A percentile compares a stretch with the other conserved stretches of the same genome.
Conservation (phyloP, 2,888 invertebrate species). For the Erebia aethiops region DNA sequence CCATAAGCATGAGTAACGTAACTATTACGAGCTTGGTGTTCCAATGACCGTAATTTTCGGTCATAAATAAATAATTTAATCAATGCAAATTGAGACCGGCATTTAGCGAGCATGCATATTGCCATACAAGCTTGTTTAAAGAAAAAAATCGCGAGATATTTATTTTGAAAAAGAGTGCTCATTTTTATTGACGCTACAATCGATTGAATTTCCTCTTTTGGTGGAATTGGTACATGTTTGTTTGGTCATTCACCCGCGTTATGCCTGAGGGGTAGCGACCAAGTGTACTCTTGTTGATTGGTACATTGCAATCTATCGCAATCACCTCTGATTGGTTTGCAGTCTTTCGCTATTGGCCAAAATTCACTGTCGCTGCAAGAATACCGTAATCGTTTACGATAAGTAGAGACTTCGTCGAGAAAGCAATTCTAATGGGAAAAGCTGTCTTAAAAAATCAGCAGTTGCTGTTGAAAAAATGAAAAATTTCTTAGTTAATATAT, state of each 20-base stretch:
- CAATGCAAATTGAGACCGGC: conserved; percentile 5
- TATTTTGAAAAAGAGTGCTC: background rate
- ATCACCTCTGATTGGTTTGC: no score
- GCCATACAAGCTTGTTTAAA: background rate
- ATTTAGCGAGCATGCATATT: conserved; percentile 6
- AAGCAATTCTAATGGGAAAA: no score
- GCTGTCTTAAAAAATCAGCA: no score
- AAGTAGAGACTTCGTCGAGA: no score
- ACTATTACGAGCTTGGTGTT: conserved; percentile 5
- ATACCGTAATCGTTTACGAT: no score
- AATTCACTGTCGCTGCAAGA: no score
- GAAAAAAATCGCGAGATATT: background rate
- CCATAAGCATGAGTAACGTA: background rate
- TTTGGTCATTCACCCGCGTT: background rate
- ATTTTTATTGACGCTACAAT: background rate
- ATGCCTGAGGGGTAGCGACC: background rate
- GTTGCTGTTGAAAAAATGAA: no score
- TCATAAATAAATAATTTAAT: conserved; percentile 14
- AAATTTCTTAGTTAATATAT: no score
- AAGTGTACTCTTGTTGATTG: background rate
- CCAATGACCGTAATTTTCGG: conserved; percentile 18
- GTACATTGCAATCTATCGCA: no score
- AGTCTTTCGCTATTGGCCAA: no score
- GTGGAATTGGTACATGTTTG: background rate
- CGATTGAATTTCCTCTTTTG: background rate